A percentile compares a stretch with the other conserved stretches of the same genome.
Evolutionary conservation across 2,113 vertebrate genomes (phyloP).

Genomic region (Semnornis frantzii): DNA sequence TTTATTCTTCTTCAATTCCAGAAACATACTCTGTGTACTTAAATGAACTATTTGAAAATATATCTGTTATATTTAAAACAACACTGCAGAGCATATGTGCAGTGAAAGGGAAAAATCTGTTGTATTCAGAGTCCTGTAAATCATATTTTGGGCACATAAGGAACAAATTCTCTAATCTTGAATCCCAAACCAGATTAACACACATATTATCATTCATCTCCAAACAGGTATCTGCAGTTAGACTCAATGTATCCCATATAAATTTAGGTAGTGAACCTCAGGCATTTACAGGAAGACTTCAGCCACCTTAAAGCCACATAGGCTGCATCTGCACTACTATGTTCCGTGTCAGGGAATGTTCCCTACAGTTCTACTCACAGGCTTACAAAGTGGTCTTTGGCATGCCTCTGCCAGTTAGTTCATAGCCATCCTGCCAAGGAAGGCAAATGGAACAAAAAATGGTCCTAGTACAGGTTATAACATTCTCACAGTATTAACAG

Average conservation of each 20-base stretch:
- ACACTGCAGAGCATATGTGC: neutral
- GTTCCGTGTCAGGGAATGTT: accelerated
- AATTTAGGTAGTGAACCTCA: neutral
- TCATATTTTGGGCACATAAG: neutral
- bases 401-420: neutral
- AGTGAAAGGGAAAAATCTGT: no score
- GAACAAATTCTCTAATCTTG: neutral
- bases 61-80: no score
- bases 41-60: no score
- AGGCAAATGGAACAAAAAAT: neutral
- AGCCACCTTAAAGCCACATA: neutral
- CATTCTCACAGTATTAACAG: neutral
- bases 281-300: neutral
- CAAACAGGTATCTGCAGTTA: neutral
- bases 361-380: accelerated
- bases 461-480: neutral
- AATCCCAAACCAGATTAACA: neutral
- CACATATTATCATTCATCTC: neutral
- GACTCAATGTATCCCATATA: neutral
- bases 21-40: neutral
- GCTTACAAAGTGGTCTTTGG: neutral
- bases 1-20: neutral
- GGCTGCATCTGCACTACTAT: no score
- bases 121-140: neutral
- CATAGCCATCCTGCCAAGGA: neutral